phyloP scores from a whole-genome alignment of 2,113 vertebrate genomes.

The Oryctolagus cuniculus region mOryCun1.1 NC_091434.1:72717501-72718000 shows the following conservation, averaged over 20 bases:
- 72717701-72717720: not conserved
- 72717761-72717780: not conserved
- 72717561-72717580: not conserved
- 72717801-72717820: not conserved
- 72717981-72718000: too few species aligned
- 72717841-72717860: not conserved
- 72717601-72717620: not conserved
- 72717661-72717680: not conserved
- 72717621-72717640: not conserved
- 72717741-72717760: not conserved
- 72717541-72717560: not conserved
- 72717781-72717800: not conserved
- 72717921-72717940: not conserved
- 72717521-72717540: conserved; percentile 35
- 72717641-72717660: not conserved
- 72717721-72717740: not conserved
- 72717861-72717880: not conserved
- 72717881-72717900: not conserved
- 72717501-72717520: conserved; percentile 1
- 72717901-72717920: not conserved
- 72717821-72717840: not conserved
- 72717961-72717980: too few species aligned
- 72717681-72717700: not conserved
- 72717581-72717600: not conserved
- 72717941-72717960: not conserved